These are phyloP conservation scores for Caenorhabditis virilis DNA, from an alignment of 2,888 invertebrate genomes.

Conservation along the genomic window DNA sequence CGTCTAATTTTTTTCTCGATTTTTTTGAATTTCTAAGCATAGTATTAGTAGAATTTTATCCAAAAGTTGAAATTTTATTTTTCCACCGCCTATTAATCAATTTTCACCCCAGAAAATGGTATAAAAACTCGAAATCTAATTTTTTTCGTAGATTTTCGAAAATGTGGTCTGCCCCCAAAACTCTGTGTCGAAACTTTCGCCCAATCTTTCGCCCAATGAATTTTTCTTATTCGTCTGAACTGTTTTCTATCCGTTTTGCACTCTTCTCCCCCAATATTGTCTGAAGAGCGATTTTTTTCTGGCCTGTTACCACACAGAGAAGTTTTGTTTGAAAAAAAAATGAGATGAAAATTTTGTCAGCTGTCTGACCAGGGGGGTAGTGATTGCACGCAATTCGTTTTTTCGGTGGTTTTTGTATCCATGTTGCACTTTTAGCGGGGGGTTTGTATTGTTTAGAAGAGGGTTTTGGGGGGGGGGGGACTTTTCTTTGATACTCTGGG, in stretches of 20 bases:
- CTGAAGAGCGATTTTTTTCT: too few relatives aligned
- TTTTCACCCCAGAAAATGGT: too few relatives aligned
- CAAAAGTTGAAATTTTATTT: not conserved
- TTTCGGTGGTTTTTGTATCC: too few relatives aligned
- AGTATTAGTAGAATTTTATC: not conserved
- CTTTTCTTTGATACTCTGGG: too few relatives aligned
- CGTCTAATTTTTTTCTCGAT: slow-evolving; percentile 3
- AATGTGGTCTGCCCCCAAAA: slow-evolving; percentile 31
- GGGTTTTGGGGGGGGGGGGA: too few relatives aligned
- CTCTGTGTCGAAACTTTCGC: slow-evolving; percentile 13
- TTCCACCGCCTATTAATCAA: too few relatives aligned
- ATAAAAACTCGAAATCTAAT: too few relatives aligned
- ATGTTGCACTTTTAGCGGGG: slow-evolving; percentile 2
- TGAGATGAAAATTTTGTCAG: slow-evolving; percentile 32
- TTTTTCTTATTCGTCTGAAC: slow-evolving; percentile 7
- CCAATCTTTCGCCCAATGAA: slow-evolving; percentile 16
- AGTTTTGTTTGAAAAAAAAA: too few relatives aligned
- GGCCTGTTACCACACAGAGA: too few relatives aligned
- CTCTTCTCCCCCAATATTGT: too few relatives aligned
- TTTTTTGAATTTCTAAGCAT: not conserved
- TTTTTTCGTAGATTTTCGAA: slow-evolving; percentile 39
- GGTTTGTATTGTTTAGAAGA: too few relatives aligned
- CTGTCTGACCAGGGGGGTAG: too few relatives aligned
- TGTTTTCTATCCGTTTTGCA: not conserved
- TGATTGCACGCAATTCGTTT: slow-evolving; percentile 25